These are phyloP conservation scores for Spilarctia lutea DNA, from an alignment of 2,888 invertebrate genomes.

Conservation along the genomic window DNA sequence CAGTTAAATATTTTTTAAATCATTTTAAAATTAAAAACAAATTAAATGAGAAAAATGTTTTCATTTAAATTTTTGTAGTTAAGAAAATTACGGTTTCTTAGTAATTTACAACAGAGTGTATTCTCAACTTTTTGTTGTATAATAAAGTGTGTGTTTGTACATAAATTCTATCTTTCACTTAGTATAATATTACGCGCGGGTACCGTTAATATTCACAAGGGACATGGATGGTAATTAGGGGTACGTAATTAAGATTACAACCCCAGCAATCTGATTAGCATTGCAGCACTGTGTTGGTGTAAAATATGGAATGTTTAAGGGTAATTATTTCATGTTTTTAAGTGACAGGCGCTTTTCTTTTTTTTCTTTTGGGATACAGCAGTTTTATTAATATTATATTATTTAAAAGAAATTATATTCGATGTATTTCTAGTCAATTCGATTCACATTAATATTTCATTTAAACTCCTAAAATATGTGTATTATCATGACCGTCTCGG, in stretches of 20 bases:
- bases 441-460: no score
- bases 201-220: slow-evolving; percentile 50
- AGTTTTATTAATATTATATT: no score
- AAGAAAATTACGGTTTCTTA: not conserved
- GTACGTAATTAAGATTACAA: slow-evolving; percentile 49
- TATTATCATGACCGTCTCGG: no score
- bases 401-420: no score
- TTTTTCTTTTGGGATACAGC: no score
- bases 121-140: not conserved
- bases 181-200: slow-evolving; percentile 30
- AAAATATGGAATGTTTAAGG: slow-evolving; percentile 30
- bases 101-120: not conserved
- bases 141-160: not conserved
- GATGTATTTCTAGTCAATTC: no score
- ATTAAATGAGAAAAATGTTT: no score
- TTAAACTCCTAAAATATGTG: no score
- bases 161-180: slow-evolving; percentile 37
- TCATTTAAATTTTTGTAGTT: not conserved
- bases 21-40: no score
- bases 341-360: not conserved
- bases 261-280: slow-evolving; percentile 52
- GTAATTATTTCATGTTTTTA: slow-evolving; percentile 5
- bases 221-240: slow-evolving; percentile 48
- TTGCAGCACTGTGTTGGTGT: slow-evolving; percentile 37
- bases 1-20: no score